Percentiles rank a stretch among this genome's conserved stretches.
Evolutionary conservation across 1,140 invertebrate species (phyloP).

Genomic region (Oedothorax gibbosus): DNA sequence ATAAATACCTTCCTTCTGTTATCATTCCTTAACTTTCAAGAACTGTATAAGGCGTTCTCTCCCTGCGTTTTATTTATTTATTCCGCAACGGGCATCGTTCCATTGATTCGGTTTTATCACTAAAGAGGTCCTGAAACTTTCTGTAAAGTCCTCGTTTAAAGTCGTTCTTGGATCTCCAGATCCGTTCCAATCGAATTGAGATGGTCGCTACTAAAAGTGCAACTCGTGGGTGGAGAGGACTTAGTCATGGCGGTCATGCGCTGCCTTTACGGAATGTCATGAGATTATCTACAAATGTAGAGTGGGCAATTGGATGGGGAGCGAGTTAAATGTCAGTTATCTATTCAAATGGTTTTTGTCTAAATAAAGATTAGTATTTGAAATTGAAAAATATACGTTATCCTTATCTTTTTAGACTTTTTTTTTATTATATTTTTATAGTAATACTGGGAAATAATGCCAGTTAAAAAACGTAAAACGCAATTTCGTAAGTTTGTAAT

Average conservation of each 20-base stretch:
- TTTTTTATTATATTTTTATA: too few relatives aligned
- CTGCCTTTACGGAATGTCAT: conserved; percentile 28
- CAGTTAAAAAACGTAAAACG: too few relatives aligned
- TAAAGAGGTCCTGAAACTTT: conserved; percentile 45
- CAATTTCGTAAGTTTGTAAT: too few relatives aligned
- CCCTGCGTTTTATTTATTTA: conserved; percentile 24
- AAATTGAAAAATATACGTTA: too few relatives aligned
- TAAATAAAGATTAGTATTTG: too few relatives aligned
- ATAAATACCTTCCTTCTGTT: conserved; percentile 14
- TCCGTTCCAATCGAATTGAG: conserved; percentile 50
- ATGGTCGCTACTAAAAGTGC: conserved; percentile 36
- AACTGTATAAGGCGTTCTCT: not conserved
- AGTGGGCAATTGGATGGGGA: not conserved
- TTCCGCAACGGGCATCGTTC: conserved; percentile 5
- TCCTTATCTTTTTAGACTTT: too few relatives aligned
- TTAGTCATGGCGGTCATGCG: conserved; percentile 19
- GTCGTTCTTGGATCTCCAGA: conserved; percentile 30
- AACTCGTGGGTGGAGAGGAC: conserved; percentile 1
- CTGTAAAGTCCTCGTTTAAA: conserved; percentile 19
- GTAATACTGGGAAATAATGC: too few relatives aligned
- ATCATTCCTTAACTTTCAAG: conserved; percentile 31
- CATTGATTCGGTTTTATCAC: conserved; percentile 35
- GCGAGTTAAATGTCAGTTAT: conserved; percentile 8
- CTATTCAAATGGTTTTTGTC: not conserved
- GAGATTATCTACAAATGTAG: conserved; percentile 1